phyloP scores from a whole-genome alignment of 2,888 invertebrate species.

The Vanessa cardui region DNA sequence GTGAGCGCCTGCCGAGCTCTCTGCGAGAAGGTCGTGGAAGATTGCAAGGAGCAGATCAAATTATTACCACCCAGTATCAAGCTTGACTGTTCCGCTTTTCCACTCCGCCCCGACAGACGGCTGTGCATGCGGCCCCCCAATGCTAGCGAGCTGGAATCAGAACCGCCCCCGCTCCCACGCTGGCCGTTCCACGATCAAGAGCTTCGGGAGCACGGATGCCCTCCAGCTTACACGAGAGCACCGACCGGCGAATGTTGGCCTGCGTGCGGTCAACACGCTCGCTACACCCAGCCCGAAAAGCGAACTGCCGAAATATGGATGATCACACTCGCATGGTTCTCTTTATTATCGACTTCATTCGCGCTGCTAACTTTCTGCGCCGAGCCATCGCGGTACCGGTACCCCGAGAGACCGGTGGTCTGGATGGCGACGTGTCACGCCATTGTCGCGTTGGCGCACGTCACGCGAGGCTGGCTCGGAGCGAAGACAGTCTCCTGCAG shows the following conservation, averaged over 20 bases:
- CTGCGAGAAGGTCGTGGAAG: slow-evolving; percentile 89
- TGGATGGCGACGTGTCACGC: slow-evolving; percentile 95
- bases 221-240: slow-evolving; percentile 83
- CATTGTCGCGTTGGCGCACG: slow-evolving; percentile 89
- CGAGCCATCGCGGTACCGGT: slow-evolving; percentile 93
- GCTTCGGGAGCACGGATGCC: slow-evolving; percentile 76
- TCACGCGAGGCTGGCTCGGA: slow-evolving; percentile 85
- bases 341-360: slow-evolving; percentile 91
- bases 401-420: slow-evolving; percentile 95
- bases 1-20: slow-evolving; percentile 94
- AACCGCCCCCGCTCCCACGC: slow-evolving; percentile 65
- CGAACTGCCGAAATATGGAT: slow-evolving; percentile 88
- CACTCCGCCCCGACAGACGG: slow-evolving; percentile 86
- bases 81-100: slow-evolving; percentile 91
- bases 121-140: slow-evolving; percentile 89
- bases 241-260: slow-evolving; percentile 84
- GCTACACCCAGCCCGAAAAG: slow-evolving; percentile 86
- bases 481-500: slow-evolving; percentile 63
- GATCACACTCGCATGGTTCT: slow-evolving; percentile 89
- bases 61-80: slow-evolving; percentile 88
- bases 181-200: slow-evolving; percentile 73
- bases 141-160: slow-evolving; percentile 70
- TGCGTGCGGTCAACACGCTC: slow-evolving; percentile 87
- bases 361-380: slow-evolving; percentile 93
- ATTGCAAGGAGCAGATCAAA: slow-evolving; percentile 88